Base-by-base conservation (phyloP, 2,797 vertebrate genomes). In the Rallus crepitans region DNA sequence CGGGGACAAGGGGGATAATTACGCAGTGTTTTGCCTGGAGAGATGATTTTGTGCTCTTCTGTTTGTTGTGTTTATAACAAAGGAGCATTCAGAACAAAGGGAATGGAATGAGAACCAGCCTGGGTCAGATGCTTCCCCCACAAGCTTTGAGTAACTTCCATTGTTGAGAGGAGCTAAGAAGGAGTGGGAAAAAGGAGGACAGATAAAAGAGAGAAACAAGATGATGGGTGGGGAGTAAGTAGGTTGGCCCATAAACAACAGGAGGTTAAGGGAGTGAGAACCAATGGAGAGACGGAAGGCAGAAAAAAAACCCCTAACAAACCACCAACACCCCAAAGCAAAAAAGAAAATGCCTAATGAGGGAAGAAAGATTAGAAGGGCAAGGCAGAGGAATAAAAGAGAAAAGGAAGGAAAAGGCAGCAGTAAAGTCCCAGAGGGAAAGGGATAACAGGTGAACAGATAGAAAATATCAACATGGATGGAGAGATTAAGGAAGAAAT, bases 1-100 rank as follows among this genome's bases (percentile, higher is more conserved):
- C 52, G 56, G 60, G 76, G 60, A 84, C 73, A 89, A 96, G 88
- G 66, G 90, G 64, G 56, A 84, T 84, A 81, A 92, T 94, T 95
- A 89, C 79, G 39, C 81, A 86, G 73, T 70, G 66, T 87, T 96
- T 45, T 89, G 94, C 94, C 90, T 94, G 92, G 78, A 88, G 89
- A 91, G 75, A 90, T 71, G 77, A 87, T 93, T 96, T 95, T 92
- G 82, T 94, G 70, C 39, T 90, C 94, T 90, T 70, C 71, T 94
- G 70, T 84, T 96, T 95, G 86, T 90, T 94, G 89, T 93, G 50
- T 80, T 96, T 90, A 39, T 25, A 97, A 96, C 95, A 96, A 96
- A 93, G 90, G 93, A 72, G 52, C 82, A 87, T 91, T 96, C 83
- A 96, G 83, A 93, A 94, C 96, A 96, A 96, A 95, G 42, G 80